A percentile compares a stretch with the other conserved stretches of the same genome.
phyloP scores from a whole-genome alignment of 1,140 invertebrate species.

The Camponotus pennsylvanicus region DNA sequence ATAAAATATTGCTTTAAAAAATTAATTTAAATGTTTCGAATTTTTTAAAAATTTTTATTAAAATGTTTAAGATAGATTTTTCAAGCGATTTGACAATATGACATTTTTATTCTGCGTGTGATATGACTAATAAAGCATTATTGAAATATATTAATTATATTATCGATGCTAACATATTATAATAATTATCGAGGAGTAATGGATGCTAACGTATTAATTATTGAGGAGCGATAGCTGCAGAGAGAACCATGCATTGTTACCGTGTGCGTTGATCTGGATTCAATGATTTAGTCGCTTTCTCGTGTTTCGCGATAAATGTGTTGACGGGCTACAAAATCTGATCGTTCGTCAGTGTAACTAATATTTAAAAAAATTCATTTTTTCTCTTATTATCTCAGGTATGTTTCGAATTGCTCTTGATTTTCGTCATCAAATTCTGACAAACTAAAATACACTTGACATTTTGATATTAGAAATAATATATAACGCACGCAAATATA shows the following conservation, averaged over 20 bases:
- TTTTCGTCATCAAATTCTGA: conserved; percentile 1
- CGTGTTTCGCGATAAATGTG: conserved; percentile 37
- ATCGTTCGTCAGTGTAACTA: conserved; percentile 28
- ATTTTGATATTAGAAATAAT: not conserved
- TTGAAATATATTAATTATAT: not conserved
- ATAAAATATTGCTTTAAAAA: not conserved
- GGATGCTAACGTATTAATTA: conserved; percentile 38
- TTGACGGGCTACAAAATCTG: conserved; percentile 19
- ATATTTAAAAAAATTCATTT: conserved; percentile 5
- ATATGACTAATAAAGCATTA: not conserved
- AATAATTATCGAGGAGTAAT: conserved; percentile 28
- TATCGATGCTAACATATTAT: conserved; percentile 19
- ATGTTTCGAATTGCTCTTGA: not conserved
- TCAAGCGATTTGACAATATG: not conserved
- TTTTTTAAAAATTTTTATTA: not conserved
- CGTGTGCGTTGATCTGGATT: conserved; percentile 26
- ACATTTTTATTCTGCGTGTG: not conserved
- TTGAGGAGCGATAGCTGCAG: not conserved
- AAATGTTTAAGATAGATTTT: not conserved
- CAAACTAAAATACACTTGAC: not conserved
- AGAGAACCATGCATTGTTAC: conserved; percentile 5
- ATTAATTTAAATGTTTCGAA: not conserved
- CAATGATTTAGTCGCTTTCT: conserved; percentile 54
- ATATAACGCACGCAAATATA: not conserved
- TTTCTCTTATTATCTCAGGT: not conserved